phyloP scores from a whole-genome alignment of 2,888 invertebrate species.

The Acanthosepion esculentum region DNA sequence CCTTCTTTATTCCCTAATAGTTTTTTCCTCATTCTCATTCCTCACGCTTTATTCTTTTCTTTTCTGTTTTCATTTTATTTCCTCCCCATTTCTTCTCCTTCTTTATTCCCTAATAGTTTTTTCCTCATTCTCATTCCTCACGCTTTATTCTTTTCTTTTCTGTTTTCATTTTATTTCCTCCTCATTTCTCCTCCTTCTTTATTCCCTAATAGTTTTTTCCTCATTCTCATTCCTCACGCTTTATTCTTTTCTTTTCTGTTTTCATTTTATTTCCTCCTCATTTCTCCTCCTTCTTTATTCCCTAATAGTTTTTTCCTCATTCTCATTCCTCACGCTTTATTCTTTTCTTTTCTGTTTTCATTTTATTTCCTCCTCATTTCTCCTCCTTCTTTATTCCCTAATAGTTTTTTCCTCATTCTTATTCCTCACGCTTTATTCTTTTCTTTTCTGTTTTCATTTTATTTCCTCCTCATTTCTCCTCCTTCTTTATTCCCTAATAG shows the following conservation, averaged over 20 bases:
- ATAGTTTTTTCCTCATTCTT: not conserved
- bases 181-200: too few relatives aligned
- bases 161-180: not conserved
- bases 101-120: too few relatives aligned
- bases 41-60: not conserved
- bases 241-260: not conserved
- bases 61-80: too few relatives aligned
- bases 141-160: not conserved
- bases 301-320: not conserved
- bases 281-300: too few relatives aligned
- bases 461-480: too few relatives aligned
- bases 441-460: not conserved
- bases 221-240: not conserved
- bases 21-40: not conserved
- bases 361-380: too few relatives aligned
- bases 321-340: not conserved
- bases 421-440: not conserved
- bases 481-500: too few relatives aligned
- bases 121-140: not conserved
- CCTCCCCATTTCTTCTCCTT: too few relatives aligned
- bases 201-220: not conserved
- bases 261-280: not conserved
- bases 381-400: too few relatives aligned
- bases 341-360: not conserved
- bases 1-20: too few relatives aligned